Evolutionary conservation across 2,888 invertebrate species (phyloP), one percentile per base, ranked within the genome.

Genomic region (Drosophila kuntzei): DNA sequence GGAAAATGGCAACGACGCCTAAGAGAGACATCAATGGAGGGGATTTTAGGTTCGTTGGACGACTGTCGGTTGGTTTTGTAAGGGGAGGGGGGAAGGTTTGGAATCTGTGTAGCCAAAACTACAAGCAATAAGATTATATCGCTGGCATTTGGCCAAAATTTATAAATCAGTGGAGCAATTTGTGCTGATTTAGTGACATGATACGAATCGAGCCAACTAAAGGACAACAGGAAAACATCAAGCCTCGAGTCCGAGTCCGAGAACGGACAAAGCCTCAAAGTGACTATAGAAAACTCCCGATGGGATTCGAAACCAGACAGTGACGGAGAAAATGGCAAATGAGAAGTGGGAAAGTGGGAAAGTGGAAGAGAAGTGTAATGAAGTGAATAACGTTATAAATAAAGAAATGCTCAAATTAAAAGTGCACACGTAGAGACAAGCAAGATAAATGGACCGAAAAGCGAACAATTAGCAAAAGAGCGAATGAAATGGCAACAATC

Each of bases 121-220:
- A 70, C 77, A 70, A 65, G 81, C 86, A 79, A 83, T 84, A 71
- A 70, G 83, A 83, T 83, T 79, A 80, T 80, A 82, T 82, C 69
- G 61, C 73, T 83, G 83, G 83, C 83, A 68, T 71, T 82, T 69
- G 80, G 85, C 87, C 87, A 86, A 79, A 80, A 79, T 85, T 75
- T 82, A 84, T 86, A 84, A 85, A 85, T 85, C 84, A 85, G 85
- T 84, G 70, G 84, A 79, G 77, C 85, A 86, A 85, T 85, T 85
- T 86, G 85, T 82, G 84, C 87, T 84, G 85, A 85, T 85, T 85
- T 85, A 86, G 82, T 86, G 85, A 86, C 84, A 80, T 82, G 87
- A 82, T 84, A 85, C 77, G 60, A 71, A 60, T 27, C 37, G 72
- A 76, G 72, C 70, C 66, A 71, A 60, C 67, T 54, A 68, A 68